These are phyloP conservation scores for Lasiommata megera DNA, from an alignment of 2,888 invertebrate species.

Conservation along the genomic window DNA sequence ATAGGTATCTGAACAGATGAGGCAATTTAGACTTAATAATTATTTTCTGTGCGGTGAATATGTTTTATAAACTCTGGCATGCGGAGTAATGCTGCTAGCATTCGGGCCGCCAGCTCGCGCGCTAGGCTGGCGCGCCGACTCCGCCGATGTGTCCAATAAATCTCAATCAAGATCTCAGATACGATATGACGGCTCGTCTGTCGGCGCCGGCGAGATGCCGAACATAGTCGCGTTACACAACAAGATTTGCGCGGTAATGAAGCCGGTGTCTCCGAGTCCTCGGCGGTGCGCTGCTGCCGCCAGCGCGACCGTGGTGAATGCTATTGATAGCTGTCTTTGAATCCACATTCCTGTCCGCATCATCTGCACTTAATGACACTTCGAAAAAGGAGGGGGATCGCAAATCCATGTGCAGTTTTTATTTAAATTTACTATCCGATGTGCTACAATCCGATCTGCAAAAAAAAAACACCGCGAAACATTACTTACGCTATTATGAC, in stretches of 20 bases:
- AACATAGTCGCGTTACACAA: conserved; percentile 50
- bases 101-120: background rate
- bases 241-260: conserved; percentile 70
- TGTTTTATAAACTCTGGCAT: too few relatives aligned
- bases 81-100: too few relatives aligned
- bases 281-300: conserved; percentile 9
- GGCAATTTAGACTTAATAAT: too few relatives aligned
- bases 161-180: conserved; percentile 74
- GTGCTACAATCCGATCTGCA: too few relatives aligned
- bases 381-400: background rate
- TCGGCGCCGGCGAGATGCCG: conserved; percentile 54
- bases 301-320: conserved; percentile 29
- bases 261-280: conserved; percentile 25
- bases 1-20: too few relatives aligned
- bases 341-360: conserved; percentile 22
- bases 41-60: too few relatives aligned
- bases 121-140: conserved; percentile 43
- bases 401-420: background rate
- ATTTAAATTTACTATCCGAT: too few relatives aligned
- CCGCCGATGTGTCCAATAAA: conserved; percentile 66
- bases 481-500: too few relatives aligned
- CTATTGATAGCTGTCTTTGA: conserved; percentile 26
- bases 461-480: too few relatives aligned
- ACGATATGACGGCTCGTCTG: conserved; percentile 62
- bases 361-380: conserved; percentile 11